phyloP scores from a whole-genome alignment of 2,113 vertebrate species.

The Ictalurus furcatus region DNA sequence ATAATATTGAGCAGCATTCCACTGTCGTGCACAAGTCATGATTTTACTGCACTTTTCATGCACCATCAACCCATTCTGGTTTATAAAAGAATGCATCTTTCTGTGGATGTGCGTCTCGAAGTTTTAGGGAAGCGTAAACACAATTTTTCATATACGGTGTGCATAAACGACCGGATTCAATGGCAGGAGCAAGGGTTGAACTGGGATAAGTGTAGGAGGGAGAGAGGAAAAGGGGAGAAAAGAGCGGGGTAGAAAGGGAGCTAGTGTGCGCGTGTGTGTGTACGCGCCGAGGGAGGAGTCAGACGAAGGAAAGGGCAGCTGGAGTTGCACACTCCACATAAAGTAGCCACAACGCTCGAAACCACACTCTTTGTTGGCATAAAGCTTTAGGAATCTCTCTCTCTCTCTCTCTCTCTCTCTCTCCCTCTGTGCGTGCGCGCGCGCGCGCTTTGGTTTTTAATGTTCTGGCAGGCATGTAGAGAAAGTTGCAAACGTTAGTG shows the following conservation, averaged over 20 bases:
- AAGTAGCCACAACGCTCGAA: conserved; percentile 70
- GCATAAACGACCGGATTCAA: background rate
- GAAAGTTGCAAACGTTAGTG: conserved; percentile 58
- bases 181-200: background rate
- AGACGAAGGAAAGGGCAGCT: conserved; percentile 77
- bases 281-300: conserved; percentile 79
- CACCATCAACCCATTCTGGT: background rate
- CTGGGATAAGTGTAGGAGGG: background rate
- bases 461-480: conserved; percentile 58
- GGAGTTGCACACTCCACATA: conserved; percentile 74
- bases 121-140: background rate
- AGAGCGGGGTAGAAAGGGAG: conserved; percentile 58
- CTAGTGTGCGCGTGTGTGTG: conserved; percentile 55
- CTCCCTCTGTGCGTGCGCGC: background rate
- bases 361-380: conserved; percentile 66
- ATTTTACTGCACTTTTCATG: background rate
- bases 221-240: conserved; percentile 24
- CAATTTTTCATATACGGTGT: background rate
- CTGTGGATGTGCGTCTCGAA: background rate
- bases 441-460: conserved; percentile 51
- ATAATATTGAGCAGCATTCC: background rate
- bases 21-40: background rate
- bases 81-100: background rate
- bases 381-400: conserved; percentile 55
- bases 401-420: background rate